Conservation (phyloP, 2,888 invertebrate genomes). For the Oscheius sp. region DNA sequence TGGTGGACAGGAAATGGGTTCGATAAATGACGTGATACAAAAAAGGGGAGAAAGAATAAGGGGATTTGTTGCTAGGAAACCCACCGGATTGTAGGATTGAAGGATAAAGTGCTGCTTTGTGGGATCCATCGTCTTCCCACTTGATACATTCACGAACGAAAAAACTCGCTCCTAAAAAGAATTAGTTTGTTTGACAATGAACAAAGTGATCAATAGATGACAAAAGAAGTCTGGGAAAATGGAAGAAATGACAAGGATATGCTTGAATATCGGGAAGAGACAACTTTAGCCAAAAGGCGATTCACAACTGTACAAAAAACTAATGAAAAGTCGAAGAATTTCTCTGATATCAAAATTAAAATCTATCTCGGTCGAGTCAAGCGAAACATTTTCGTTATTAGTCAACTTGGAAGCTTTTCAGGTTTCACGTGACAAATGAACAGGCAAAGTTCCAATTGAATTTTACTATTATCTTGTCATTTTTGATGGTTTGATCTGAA, state of each 20-base stretch:
- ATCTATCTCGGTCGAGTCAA: no score
- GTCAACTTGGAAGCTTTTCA: no score
- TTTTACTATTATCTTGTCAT: no score
- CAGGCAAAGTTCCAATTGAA: no score
- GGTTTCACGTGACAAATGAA: no score
- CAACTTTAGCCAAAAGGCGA: no score
- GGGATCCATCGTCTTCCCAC: slow-evolving; percentile 30
- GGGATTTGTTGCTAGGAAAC: background rate
- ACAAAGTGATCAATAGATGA: slow-evolving; percentile 18
- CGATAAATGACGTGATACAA: background rate
- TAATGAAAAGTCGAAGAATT: no score
- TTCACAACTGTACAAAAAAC: no score
- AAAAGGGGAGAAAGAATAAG: no score
- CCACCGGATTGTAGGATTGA: slow-evolving; percentile 28
- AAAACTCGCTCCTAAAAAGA: slow-evolving; percentile 23
- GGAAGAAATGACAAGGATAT: slow-evolving; percentile 24
- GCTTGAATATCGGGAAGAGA: slow-evolving; percentile 1
- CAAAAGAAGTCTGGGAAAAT: slow-evolving; percentile 30
- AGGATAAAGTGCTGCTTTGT: slow-evolving; percentile 28
- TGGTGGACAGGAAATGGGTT: background rate
- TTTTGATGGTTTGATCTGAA: no score
- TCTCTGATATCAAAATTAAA: no score
- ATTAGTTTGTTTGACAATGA: background rate
- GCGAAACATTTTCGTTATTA: no score
- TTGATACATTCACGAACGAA: slow-evolving; percentile 32